A percentile compares a stretch with the other conserved stretches of the same genome.
phyloP scores from a whole-genome alignment of 2,888 invertebrate species.

The Apodemia zela region DNA sequence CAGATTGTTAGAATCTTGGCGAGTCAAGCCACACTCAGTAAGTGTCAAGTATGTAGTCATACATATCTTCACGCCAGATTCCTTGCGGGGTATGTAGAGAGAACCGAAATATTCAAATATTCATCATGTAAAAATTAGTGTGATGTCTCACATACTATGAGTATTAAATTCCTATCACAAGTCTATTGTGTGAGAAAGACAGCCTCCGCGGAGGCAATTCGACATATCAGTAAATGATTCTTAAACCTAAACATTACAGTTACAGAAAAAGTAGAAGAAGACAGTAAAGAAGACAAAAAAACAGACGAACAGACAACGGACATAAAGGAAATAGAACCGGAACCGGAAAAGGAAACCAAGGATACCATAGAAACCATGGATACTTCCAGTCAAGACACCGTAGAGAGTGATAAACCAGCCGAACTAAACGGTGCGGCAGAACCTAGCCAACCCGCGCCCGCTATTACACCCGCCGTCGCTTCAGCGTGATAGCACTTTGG shows the following conservation, averaged over 20 bases:
- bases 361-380: conserved; percentile 58
- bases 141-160: no score
- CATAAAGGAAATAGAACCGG: conserved; percentile 36
- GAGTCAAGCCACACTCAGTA: no score
- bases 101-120: no score
- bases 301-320: conserved; percentile 40
- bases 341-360: conserved; percentile 41
- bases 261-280: conserved; percentile 35
- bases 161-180: no score
- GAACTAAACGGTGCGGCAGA: conserved; percentile 50
- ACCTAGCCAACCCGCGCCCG: conserved; percentile 23
- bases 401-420: conserved; percentile 34
- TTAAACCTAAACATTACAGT: conserved; percentile 24
- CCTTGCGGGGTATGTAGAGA: no score
- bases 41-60: no score
- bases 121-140: no score
- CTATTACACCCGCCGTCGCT: conserved; percentile 1
- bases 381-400: conserved; percentile 57
- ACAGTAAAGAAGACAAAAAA: conserved; percentile 25
- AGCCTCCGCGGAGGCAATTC: no score
- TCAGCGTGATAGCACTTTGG: conserved; percentile 4
- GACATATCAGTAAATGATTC: background rate
- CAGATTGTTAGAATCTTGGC: no score
- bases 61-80: no score
- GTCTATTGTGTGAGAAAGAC: no score